Evolutionary conservation across 2,113 vertebrate genomes (phyloP), one percentile per base, ranked within the genome.

Genomic region (Trinectes maculatus): DNA sequence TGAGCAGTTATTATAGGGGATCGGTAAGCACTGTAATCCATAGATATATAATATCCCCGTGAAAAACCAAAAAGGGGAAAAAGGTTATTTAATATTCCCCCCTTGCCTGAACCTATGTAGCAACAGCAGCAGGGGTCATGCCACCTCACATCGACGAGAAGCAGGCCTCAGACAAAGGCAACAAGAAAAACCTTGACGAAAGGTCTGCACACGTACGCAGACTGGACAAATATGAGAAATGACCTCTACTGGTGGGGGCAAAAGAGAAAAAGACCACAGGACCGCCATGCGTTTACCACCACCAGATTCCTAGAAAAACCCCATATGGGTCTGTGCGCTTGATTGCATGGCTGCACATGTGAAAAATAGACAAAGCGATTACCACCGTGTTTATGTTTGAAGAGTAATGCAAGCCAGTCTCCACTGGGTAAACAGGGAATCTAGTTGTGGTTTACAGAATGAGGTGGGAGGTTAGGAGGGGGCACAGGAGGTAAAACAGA

Each of bases 311-410:
- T 87, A 77, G 77, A 86, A 90, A 86, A 85, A 71, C 61, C 56
- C 61, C 76, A 82, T 83, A 77, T 69, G 82, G 80, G 76, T 82
- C 62, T 74, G 54, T 44, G 74, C 43, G 87, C 87, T 87, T 90
- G 85, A 89, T 84, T 88, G 89, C 89, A 89, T 81, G 89, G 77
- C 76, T 90, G 87, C 90, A 91, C 85, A 89, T 91, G 87, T 89
- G 87, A 91, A 90, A 90, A 90, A 91, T 82, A 90, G 89, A 91
- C 88, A 90, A 89, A 87, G 74, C 68, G 78, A 92, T 91, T 87
- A 91, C 77, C 67, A 63, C 79, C 58, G 6, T 91, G 87, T 90
- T 92, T 92, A 89, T 80, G 82, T 91, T 91, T 90, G 79, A 89
- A 84, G 71, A 88, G 85, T 89, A 91, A 92, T 81, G 86, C 85